phyloP scores from a whole-genome alignment of 2,113 vertebrate species.

The Eptesicus fuscus region DNA sequence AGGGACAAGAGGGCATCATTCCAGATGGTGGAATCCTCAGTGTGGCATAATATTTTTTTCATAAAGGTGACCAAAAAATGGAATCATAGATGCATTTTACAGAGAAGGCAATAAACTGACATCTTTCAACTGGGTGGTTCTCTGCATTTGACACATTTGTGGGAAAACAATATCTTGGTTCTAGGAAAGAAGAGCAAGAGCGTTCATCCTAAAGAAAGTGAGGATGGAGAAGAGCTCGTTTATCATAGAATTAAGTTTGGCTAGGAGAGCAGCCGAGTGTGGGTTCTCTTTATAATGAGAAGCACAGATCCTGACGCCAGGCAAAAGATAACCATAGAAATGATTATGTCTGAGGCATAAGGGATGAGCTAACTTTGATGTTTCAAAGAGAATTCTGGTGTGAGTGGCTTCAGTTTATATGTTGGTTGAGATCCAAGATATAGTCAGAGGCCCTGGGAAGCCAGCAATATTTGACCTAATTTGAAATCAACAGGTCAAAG shows the following conservation, averaged over 20 bases:
- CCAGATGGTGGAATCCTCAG: not conserved
- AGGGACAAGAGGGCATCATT: not conserved
- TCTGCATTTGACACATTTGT: not conserved
- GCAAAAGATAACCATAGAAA: not conserved
- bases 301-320: not conserved
- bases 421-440: not conserved
- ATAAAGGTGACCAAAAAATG: not conserved
- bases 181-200: not conserved
- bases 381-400: not conserved
- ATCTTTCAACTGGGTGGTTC: not conserved
- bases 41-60: not conserved
- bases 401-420: not conserved
- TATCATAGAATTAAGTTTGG: not conserved
- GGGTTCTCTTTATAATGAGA: not conserved
- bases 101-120: not conserved
- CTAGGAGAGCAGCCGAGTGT: too few species aligned
- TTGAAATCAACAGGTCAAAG: slow-evolving; percentile 11
- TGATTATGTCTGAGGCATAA: not conserved
- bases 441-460: not conserved
- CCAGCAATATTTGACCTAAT: not conserved
- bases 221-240: not conserved
- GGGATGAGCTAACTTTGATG: not conserved
- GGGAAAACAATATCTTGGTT: not conserved
- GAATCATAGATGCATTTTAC: not conserved
- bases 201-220: not conserved